Conservation (phyloP, 2,797 vertebrate genomes). For the Poecile montanus region DNA sequence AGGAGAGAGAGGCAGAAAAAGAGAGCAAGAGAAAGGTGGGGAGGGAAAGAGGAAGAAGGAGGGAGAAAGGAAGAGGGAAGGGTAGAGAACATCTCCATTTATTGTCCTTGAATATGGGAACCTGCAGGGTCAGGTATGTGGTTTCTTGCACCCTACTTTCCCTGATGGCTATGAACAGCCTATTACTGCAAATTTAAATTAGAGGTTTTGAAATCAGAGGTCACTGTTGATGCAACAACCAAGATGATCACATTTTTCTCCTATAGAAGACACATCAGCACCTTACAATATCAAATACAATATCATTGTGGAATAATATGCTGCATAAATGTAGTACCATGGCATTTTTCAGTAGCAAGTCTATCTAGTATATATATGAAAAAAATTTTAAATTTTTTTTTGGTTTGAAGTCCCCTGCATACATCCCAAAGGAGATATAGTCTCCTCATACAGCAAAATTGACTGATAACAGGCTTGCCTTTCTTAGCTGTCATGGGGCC, state of each 20-base stretch:
- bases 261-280: not conserved
- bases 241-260: not conserved
- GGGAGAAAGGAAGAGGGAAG: not conserved
- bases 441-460: not conserved
- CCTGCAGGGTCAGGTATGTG: not conserved
- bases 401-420: not conserved
- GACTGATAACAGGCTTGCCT: not conserved
- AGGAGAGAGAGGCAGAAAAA: not conserved
- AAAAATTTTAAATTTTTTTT: not conserved
- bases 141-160: not conserved
- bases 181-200: not conserved
- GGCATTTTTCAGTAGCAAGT: not conserved
- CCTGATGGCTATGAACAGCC: not conserved
- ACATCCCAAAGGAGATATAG: not conserved
- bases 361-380: not conserved
- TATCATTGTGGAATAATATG: not conserved
- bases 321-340: not conserved
- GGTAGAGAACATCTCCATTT: not conserved
- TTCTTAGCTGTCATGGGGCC: not conserved
- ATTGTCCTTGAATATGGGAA: not conserved
- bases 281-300: not conserved
- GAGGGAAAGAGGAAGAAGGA: not conserved
- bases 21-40: not conserved
- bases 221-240: not conserved
- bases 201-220: not conserved